Conservation (phyloP, 2,113 vertebrate genomes). For the Rhinogobius similis region DNA sequence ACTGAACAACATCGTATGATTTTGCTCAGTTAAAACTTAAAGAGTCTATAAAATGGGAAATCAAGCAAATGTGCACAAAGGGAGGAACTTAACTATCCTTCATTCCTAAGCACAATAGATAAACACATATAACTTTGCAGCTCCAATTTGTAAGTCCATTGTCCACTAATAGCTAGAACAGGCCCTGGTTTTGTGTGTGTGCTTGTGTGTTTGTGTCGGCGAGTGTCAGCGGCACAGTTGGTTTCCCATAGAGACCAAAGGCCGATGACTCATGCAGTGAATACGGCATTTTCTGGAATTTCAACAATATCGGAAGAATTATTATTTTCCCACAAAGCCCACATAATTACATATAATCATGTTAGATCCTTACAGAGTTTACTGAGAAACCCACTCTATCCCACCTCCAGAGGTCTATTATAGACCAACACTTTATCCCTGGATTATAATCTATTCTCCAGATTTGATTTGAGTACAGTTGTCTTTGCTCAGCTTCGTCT, state of each 20-base stretch:
- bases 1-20: background rate
- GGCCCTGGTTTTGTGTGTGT: slow-evolving; percentile 24
- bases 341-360: slow-evolving; percentile 69
- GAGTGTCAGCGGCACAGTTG: slow-evolving; percentile 55
- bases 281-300: slow-evolving; percentile 69
- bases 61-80: background rate
- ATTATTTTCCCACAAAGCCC: slow-evolving; percentile 66
- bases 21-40: background rate
- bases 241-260: slow-evolving; percentile 69
- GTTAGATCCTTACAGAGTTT: slow-evolving; percentile 57
- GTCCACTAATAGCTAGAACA: background rate
- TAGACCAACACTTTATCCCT: slow-evolving; percentile 67
- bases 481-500: slow-evolving; percentile 6
- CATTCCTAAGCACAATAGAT: background rate
- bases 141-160: background rate
- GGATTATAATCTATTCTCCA: slow-evolving; percentile 55
- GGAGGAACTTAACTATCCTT: background rate
- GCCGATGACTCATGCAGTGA: slow-evolving; percentile 72
- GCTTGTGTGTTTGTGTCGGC: slow-evolving; percentile 30
- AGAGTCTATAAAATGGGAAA: background rate
- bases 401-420: slow-evolving; percentile 62
- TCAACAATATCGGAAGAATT: slow-evolving; percentile 68
- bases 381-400: slow-evolving; percentile 58
- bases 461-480: slow-evolving; percentile 37
- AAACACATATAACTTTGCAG: background rate